phyloP scores from a whole-genome alignment of 1,140 invertebrate species.

The Popillia japonica region DNA sequence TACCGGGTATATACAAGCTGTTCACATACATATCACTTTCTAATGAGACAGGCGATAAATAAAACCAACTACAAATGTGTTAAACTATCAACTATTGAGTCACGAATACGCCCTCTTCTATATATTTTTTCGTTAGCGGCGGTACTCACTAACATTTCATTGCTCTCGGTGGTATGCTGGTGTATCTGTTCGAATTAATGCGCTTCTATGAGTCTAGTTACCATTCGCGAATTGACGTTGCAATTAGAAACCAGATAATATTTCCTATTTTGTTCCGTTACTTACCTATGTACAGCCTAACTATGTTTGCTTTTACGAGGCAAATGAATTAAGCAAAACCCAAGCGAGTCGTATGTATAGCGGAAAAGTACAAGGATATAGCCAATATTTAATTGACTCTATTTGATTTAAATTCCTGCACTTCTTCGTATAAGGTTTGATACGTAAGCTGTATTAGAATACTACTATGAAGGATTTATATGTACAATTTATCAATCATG shows the following conservation, averaged over 20 bases:
- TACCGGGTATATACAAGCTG: slow-evolving; percentile 25
- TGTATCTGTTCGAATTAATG: neutral
- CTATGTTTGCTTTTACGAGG: neutral
- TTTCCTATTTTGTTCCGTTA: slow-evolving; percentile 6
- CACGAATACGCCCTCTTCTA: slow-evolving; percentile 43
- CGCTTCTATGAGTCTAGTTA: neutral
- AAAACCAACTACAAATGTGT: slow-evolving; percentile 46
- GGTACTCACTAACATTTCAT: slow-evolving; percentile 5
- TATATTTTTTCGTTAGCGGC: slow-evolving; percentile 38
- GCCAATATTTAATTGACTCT: too few species aligned
- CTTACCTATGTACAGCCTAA: neutral
- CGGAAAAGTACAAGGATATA: too few species aligned
- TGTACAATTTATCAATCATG: too few species aligned
- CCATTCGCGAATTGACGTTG: neutral
- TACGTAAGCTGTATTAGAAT: too few species aligned
- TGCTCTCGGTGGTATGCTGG: neutral
- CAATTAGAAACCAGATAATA: neutral
- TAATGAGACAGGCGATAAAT: slow-evolving; percentile 49
- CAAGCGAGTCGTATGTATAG: too few species aligned
- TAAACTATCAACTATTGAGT: slow-evolving; percentile 41
- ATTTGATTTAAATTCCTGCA: too few species aligned
- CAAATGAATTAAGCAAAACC: neutral
- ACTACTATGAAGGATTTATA: too few species aligned
- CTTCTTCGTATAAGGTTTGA: too few species aligned
- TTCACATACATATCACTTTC: slow-evolving; percentile 50